Conservation (phyloP, 2,888 invertebrate species). For the Eilema depressum region DNA sequence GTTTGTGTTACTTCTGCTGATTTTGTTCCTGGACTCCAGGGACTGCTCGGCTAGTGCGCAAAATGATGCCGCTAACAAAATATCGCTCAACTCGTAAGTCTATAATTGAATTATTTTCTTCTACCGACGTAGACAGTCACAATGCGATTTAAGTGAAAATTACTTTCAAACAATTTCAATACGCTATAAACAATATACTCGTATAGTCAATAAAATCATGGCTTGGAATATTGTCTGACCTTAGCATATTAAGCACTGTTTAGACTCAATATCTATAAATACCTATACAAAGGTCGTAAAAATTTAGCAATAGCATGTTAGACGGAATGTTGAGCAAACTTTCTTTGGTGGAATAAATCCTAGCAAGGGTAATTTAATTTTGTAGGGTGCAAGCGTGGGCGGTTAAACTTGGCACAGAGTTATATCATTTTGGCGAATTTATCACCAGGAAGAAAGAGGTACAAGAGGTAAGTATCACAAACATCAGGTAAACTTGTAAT, state of each 20-base stretch:
- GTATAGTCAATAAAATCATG: neutral
- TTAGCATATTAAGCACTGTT: slow-evolving; percentile 10
- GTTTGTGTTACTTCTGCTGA: slow-evolving; percentile 70
- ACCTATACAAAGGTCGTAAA: slow-evolving; percentile 40
- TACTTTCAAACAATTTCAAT: neutral
- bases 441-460: slow-evolving; percentile 93
- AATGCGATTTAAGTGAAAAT: neutral
- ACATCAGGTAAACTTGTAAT: neutral
- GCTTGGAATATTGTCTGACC: neutral
- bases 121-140: slow-evolving; percentile 8
- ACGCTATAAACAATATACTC: neutral
- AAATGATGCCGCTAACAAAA: slow-evolving; percentile 73
- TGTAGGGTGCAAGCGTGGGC: slow-evolving; percentile 93
- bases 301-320: slow-evolving; percentile 26
- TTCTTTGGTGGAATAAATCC: slow-evolving; percentile 1
- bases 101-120: slow-evolving; percentile 17
- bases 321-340: neutral
- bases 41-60: slow-evolving; percentile 80
- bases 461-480: slow-evolving; percentile 88
- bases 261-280: slow-evolving; percentile 38
- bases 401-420: slow-evolving; percentile 92
- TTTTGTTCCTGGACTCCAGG: slow-evolving; percentile 78
- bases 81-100: slow-evolving; percentile 81
- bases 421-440: slow-evolving; percentile 93
- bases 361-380: slow-evolving; percentile 29